phyloP scores from a whole-genome alignment of 2,797 vertebrate species.

The Carcharodon carcharias region DNA sequence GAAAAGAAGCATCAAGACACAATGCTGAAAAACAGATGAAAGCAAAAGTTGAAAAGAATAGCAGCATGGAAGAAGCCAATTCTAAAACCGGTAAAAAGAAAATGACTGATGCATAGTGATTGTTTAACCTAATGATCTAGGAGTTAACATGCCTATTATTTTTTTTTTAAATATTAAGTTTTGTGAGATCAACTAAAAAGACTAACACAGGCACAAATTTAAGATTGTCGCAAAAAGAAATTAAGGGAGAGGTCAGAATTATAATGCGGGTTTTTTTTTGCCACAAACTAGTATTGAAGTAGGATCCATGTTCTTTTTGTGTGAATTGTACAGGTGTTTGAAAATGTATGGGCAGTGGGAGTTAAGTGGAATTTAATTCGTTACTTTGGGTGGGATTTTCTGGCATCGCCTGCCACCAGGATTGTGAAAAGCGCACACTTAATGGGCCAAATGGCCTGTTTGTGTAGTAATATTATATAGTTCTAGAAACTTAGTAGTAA shows the following conservation, averaged over 20 bases:
- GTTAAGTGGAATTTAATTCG: not conserved
- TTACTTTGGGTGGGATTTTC: not conserved
- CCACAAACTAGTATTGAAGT: not conserved
- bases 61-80: not conserved
- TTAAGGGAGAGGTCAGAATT: not conserved
- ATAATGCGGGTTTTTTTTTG: not conserved
- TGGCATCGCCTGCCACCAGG: too few species aligned
- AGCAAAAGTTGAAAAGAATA: constrained; percentile 39
- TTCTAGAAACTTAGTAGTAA: not conserved
- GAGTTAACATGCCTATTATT: not conserved
- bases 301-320: not conserved
- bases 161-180: not conserved
- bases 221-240: not conserved
- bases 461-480: not conserved
- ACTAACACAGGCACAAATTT: not conserved
- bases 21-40: constrained; percentile 39
- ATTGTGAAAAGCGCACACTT: not conserved
- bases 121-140: not conserved
- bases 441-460: not conserved
- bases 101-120: not conserved
- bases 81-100: constrained; percentile 50
- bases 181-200: not conserved
- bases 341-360: constrained; percentile 43
- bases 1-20: constrained; percentile 49
- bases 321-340: not conserved